These are phyloP conservation scores for Protosalanx chinensis DNA, from an alignment of 2,797 vertebrate genomes.

Conservation along the genomic window DNA sequence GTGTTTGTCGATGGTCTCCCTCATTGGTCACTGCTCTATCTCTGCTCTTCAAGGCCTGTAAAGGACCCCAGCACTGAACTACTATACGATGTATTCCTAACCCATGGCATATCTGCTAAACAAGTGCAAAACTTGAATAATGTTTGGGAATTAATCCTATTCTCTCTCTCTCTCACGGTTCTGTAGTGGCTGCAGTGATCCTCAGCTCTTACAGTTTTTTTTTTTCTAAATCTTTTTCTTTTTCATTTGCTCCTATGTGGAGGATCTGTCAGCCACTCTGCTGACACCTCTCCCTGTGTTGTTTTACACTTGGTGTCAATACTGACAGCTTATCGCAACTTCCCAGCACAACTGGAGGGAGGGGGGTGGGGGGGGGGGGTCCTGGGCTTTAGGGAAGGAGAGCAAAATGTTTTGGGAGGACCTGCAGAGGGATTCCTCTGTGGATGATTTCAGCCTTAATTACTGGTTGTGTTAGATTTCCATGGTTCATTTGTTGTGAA, in stretches of 20 bases:
- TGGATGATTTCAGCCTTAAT: conserved; percentile 68
- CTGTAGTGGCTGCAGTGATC: background rate
- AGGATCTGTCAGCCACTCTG: conserved; percentile 32
- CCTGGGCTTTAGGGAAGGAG: conserved; percentile 51
- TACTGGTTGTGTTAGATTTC: conserved; percentile 70
- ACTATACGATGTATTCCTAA: too few relatives aligned
- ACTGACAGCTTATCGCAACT: conserved; percentile 65
- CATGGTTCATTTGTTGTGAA: conserved; percentile 74
- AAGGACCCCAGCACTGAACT: too few relatives aligned
- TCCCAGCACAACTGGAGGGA: conserved; percentile 57
- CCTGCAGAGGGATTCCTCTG: conserved; percentile 32
- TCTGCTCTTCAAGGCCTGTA: background rate
- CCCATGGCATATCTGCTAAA: too few relatives aligned
- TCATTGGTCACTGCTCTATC: background rate
- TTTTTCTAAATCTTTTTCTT: background rate
- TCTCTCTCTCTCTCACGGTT: background rate
- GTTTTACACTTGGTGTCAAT: conserved; percentile 61
- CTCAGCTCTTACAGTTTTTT: background rate
- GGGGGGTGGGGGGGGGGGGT: conserved; percentile 55
- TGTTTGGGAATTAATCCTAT: background rate
- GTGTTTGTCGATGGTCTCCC: background rate
- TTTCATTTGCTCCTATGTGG: background rate
- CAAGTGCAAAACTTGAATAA: background rate
- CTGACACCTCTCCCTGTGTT: conserved; percentile 42
- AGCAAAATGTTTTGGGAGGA: conserved; percentile 30